Percentiles rank a stretch among this genome's conserved stretches.
These are phyloP conservation scores for Creontiades dilutus DNA, from an alignment of 2,888 invertebrate species.

Conservation along the genomic window DNA sequence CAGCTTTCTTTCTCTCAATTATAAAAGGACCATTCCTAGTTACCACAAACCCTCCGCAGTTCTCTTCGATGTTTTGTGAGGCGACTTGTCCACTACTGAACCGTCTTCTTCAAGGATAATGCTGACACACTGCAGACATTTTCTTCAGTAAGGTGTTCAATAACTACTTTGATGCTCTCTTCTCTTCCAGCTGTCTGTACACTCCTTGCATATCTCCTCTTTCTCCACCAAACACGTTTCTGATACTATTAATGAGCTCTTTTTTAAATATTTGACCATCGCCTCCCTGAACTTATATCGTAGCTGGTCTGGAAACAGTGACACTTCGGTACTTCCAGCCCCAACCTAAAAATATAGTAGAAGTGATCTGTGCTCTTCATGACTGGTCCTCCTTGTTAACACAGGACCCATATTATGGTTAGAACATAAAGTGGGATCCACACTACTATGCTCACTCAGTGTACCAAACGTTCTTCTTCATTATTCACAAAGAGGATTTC, in stretches of 20 bases:
- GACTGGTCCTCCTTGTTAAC: background rate
- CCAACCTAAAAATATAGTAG: too few species aligned
- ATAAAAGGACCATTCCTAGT: too few species aligned
- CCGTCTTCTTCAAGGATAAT: background rate
- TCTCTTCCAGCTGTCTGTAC: too few species aligned
- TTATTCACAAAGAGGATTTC: background rate
- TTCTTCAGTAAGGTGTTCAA: background rate
- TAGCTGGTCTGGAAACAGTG: too few species aligned
- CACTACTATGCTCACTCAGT: conserved; percentile 1
- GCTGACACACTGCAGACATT: background rate
- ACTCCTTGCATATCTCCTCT: too few species aligned
- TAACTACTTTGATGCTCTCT: background rate
- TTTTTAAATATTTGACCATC: too few species aligned
- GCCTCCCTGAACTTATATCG: too few species aligned
- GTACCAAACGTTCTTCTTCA: conserved; percentile 24
- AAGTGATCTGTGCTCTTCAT: too few species aligned
- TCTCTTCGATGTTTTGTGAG: conserved; percentile 3
- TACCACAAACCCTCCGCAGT: background rate
- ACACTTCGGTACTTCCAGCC: too few species aligned
- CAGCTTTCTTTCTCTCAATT: too few species aligned
- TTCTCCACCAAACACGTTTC: too few species aligned
- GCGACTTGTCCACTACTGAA: conserved; percentile 25
- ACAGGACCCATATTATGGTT: background rate
- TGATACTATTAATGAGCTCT: too few species aligned
- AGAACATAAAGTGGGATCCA: conserved; percentile 9